Conservation (phyloP, 2,113 vertebrate species). For the Eurystomus gularis region DNA sequence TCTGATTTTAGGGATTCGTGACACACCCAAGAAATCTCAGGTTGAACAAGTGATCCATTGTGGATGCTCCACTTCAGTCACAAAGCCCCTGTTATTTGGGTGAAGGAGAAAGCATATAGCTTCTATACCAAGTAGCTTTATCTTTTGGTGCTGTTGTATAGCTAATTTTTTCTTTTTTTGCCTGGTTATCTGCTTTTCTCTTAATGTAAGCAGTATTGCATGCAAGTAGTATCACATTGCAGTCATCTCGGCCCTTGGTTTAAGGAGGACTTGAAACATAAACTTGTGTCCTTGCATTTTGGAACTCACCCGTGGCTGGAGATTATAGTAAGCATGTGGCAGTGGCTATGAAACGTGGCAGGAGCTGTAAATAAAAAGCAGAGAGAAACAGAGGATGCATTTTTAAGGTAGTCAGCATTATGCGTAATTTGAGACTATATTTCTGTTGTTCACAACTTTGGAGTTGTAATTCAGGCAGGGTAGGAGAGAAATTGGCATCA, state of each 20-base stretch:
- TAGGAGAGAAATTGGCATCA: background rate
- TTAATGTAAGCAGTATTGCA: background rate
- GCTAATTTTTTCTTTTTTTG: background rate
- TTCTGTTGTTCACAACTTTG: background rate
- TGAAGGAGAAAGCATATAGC: background rate
- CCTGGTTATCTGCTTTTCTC: background rate
- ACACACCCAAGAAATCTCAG: rapidly evolving
- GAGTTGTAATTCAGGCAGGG: background rate
- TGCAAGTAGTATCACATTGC: background rate
- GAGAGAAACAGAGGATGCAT: background rate
- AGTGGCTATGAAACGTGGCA: background rate
- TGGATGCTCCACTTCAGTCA: background rate
- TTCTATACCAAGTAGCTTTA: background rate
- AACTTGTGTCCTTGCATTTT: rapidly evolving
- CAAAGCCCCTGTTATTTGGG: no score
- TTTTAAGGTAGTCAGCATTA: background rate
- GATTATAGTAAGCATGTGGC: background rate
- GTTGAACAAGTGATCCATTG: rapidly evolving
- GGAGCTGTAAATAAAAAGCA: background rate
- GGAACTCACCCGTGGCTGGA: background rate
- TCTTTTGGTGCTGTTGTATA: background rate
- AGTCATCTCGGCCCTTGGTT: background rate
- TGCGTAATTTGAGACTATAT: background rate
- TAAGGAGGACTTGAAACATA: background rate
- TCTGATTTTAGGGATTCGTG: background rate